A percentile compares a stretch with the other conserved stretches of the same genome.
These are phyloP conservation scores for Eupeodes luniger DNA, from an alignment of 2,888 invertebrate genomes.

Conservation along the genomic window DNA sequence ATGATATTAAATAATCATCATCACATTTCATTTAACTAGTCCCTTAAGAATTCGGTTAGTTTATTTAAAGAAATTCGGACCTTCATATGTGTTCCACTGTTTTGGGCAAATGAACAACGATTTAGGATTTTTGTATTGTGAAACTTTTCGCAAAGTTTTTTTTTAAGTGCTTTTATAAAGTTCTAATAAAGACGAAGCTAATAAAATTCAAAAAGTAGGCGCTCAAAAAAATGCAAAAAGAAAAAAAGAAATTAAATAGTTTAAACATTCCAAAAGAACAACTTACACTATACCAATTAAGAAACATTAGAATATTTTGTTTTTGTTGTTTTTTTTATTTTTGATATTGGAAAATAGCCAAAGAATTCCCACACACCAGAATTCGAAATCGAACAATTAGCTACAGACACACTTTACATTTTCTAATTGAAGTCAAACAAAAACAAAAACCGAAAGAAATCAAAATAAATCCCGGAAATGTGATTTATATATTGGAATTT, in stretches of 20 bases:
- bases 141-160: background rate
- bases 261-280: constrained; percentile 32
- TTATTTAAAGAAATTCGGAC: background rate
- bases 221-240: background rate
- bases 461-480: constrained; percentile 34
- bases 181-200: background rate
- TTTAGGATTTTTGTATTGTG: background rate
- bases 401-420: constrained; percentile 17
- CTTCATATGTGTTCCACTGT: background rate
- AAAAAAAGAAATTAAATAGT: constrained; percentile 37
- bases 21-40: too few species aligned
- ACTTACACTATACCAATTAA: constrained; percentile 46
- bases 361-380: constrained; percentile 34
- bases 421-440: background rate
- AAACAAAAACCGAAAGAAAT: background rate
- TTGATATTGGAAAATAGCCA: constrained; percentile 49
- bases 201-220: constrained; percentile 6
- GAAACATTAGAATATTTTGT: constrained; percentile 14
- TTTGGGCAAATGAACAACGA: constrained; percentile 11
- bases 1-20: too few species aligned
- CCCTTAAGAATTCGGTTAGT: too few species aligned
- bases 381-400: constrained; percentile 30
- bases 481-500: constrained; percentile 18
- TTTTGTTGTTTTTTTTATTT: constrained; percentile 17
- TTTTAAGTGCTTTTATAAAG: background rate